Conservation (phyloP, 2,113 vertebrate genomes). For the Gambusia affinis region DNA sequence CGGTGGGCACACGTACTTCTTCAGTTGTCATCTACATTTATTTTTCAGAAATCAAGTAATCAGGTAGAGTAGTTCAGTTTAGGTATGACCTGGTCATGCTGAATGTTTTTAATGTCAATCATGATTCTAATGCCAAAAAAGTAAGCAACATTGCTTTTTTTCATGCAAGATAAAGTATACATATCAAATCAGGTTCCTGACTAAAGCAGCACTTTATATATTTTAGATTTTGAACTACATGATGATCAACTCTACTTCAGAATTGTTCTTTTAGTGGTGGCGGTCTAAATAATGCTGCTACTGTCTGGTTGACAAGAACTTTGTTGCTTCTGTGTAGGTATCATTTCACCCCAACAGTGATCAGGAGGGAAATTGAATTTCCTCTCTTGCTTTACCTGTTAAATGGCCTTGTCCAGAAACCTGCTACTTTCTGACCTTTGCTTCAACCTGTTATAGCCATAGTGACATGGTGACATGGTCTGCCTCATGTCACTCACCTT, state of each 20-base stretch:
- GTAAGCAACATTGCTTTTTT: not conserved
- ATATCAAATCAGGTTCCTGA: not conserved
- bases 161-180: not conserved
- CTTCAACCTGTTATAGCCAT: slow-evolving; percentile 74
- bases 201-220: not conserved
- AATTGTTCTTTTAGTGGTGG: not conserved
- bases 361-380: slow-evolving; percentile 68
- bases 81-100: too few relatives aligned
- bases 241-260: not conserved
- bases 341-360: slow-evolving; percentile 47
- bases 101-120: not conserved
- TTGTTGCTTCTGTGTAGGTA: slow-evolving; percentile 61
- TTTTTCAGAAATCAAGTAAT: not conserved
- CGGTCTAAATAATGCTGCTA: too few relatives aligned
- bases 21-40: not conserved
- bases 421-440: slow-evolving; percentile 74
- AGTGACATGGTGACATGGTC: slow-evolving; percentile 58
- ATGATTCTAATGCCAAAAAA: not conserved
- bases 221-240: not conserved
- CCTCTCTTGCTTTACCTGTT: slow-evolving; percentile 52
- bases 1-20: not conserved
- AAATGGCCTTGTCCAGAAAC: slow-evolving; percentile 70
- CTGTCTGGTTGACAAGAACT: slow-evolving; percentile 8
- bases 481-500: slow-evolving; percentile 81
- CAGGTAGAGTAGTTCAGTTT: too few relatives aligned